Evolutionary conservation across 2,888 invertebrate genomes (phyloP).

Genomic region (Agriopis aurantiaria): DNA sequence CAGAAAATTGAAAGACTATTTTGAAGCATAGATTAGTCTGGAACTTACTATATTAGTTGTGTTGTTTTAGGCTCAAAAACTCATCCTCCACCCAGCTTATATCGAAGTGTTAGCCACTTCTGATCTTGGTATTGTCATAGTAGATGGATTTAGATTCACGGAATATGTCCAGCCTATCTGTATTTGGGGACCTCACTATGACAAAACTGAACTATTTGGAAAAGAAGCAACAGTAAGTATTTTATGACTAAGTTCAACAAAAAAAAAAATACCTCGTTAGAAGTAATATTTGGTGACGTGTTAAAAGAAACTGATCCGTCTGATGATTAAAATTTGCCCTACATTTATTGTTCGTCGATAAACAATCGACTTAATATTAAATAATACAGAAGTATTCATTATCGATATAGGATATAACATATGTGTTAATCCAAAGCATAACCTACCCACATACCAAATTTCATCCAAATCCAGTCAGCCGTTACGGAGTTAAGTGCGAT

Average conservation of each 20-base stretch:
- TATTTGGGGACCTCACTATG: constrained; percentile 77
- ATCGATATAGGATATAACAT: too few species aligned
- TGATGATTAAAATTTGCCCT: too few species aligned
- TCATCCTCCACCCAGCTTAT: constrained; percentile 74
- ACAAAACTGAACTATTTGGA: constrained; percentile 68
- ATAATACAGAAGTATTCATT: too few species aligned
- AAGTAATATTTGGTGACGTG: too few species aligned
- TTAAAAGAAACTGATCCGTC: too few species aligned
- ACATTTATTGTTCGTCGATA: too few species aligned
- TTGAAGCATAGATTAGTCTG: background rate
- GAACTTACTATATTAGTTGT: background rate
- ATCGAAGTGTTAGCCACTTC: constrained; percentile 61
- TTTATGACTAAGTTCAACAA: background rate
- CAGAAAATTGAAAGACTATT: background rate
- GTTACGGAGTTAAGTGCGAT: too few species aligned
- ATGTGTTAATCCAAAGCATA: too few species aligned
- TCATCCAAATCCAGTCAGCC: too few species aligned
- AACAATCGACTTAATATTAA: too few species aligned
- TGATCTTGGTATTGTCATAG: constrained; percentile 76
- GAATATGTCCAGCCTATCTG: constrained; percentile 79
- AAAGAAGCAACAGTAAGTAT: constrained; percentile 69
- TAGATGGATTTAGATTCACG: constrained; percentile 64
- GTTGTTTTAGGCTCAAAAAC: constrained; percentile 62
- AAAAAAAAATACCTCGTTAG: too few species aligned
- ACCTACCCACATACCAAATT: too few species aligned